Evolutionary conservation across 2,113 vertebrate species (phyloP), one percentile per base, ranked within the genome.

Genomic region (Canis aureus): DNA sequence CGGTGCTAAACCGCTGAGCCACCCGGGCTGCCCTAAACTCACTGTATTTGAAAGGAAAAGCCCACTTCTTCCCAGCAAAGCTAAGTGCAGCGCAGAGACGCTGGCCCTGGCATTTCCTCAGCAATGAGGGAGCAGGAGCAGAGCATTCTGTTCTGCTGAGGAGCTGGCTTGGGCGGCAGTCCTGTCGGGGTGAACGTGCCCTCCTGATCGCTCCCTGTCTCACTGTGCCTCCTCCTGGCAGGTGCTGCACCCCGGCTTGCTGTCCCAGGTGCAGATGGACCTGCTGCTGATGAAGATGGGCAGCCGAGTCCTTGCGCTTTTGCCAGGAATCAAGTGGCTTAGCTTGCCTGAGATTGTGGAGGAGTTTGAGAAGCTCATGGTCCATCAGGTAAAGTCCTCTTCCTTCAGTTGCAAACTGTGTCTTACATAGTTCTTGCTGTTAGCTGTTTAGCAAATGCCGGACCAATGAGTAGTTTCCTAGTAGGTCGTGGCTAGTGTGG

Each of bases 311-410:
- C 98, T 99, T 94, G 98, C 99, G n/a, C 99, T 99, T 97, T 97
- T 99, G 82, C 99, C 99, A 0, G 99, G 99, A n/a, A 97, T 99
- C 92, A 99, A 99, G 98, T 99, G 99, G 99, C 99, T 99, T 96
- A 99, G 99, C 94, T 98, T 99, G 96, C 99, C 98, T 3, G 99
- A 99, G 98, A 97, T 99, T 0, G 99, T 99, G 71, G 99, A 99
- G 5, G 99, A 99, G 98, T 99, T 99, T 98, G 99, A 99, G 98
- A 99, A 99, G 98, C 99, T 99, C 80, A 99, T 99, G 99, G 99
- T 99, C 96, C 99, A 99, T 97, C 99, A 99, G 99, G 99, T 99
- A 87, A 53, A 96, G 97, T 60, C 9, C 7, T 15, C 62, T 93
- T 43, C 66, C 57, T 51, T 0, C 0, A 32, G n/a, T 57, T 92